phyloP scores from a whole-genome alignment of 2,113 vertebrate genomes.

The Polypterus senegalus region DNA sequence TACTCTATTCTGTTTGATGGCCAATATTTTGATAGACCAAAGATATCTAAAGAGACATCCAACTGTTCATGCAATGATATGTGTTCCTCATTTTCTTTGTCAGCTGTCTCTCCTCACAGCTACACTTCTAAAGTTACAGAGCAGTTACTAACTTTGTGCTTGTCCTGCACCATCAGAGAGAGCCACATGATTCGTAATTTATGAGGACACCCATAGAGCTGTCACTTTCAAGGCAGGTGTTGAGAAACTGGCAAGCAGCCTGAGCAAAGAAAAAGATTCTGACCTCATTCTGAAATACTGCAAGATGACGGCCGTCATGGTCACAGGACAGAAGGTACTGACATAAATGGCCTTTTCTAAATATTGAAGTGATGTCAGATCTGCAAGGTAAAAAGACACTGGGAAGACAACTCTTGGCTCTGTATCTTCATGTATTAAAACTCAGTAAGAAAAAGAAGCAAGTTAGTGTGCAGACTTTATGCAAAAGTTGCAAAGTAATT shows the following conservation, averaged over 20 bases:
- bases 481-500: no score
- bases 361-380: conserved; percentile 38
- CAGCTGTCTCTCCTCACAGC: conserved; percentile 65
- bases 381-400: background rate
- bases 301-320: conserved; percentile 66
- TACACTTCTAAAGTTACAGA: conserved; percentile 71
- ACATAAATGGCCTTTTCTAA: conserved; percentile 71
- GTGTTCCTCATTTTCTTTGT: conserved; percentile 46
- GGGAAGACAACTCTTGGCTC: no score
- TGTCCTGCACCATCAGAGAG: conserved; percentile 58
- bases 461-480: no score
- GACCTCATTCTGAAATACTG: conserved; percentile 78
- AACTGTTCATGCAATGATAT: conserved; percentile 26
- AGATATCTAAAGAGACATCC: no score
- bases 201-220: conserved; percentile 88
- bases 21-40: no score
- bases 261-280: conserved; percentile 70
- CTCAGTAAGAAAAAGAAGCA: no score
- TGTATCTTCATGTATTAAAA: no score
- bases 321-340: conserved; percentile 69
- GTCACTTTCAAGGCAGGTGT: conserved; percentile 95
- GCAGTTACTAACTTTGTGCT: conserved; percentile 83
- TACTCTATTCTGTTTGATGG: no score
- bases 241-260: conserved; percentile 65
- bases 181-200: conserved; percentile 92